phyloP scores from a whole-genome alignment of 2,113 vertebrate species.

The Protomyctophum bolini region DNA sequence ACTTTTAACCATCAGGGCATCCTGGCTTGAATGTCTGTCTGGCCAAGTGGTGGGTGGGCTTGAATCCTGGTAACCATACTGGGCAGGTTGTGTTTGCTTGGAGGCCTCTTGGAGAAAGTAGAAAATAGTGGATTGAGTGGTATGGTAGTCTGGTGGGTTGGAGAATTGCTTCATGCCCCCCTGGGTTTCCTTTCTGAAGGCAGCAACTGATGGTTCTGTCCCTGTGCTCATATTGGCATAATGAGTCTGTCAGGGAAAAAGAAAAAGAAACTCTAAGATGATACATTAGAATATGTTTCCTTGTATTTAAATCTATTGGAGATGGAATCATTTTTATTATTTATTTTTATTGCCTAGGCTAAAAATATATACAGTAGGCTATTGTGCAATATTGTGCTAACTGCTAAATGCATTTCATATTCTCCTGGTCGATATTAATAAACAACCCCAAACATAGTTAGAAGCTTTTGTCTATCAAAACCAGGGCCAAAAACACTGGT shows the following conservation, averaged over 20 bases:
- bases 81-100: slow-evolving; percentile 62
- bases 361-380: too few relatives aligned
- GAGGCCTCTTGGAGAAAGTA: slow-evolving; percentile 80
- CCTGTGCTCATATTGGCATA: slow-evolving; percentile 62
- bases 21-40: slow-evolving; percentile 8
- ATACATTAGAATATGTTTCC: too few relatives aligned
- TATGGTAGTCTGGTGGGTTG: slow-evolving; percentile 25
- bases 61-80: slow-evolving; percentile 25
- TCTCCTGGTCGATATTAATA: too few relatives aligned
- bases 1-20: neutral
- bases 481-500: too few relatives aligned
- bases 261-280: neutral
- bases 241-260: slow-evolving; percentile 31
- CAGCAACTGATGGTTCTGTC: slow-evolving; percentile 28
- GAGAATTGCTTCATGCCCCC: slow-evolving; percentile 40
- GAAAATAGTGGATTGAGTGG: slow-evolving; percentile 67
- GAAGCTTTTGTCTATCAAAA: too few relatives aligned
- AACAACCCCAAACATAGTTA: too few relatives aligned
- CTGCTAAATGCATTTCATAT: too few relatives aligned
- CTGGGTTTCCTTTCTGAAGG: slow-evolving; percentile 40
- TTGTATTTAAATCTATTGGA: too few relatives aligned
- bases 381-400: too few relatives aligned
- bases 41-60: slow-evolving; percentile 13
- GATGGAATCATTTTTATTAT: too few relatives aligned
- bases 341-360: too few relatives aligned